Evolutionary conservation across 2,888 invertebrate species (phyloP), one percentile per base, ranked within the genome.

Genomic region (Eupithecia pulchellata): DNA sequence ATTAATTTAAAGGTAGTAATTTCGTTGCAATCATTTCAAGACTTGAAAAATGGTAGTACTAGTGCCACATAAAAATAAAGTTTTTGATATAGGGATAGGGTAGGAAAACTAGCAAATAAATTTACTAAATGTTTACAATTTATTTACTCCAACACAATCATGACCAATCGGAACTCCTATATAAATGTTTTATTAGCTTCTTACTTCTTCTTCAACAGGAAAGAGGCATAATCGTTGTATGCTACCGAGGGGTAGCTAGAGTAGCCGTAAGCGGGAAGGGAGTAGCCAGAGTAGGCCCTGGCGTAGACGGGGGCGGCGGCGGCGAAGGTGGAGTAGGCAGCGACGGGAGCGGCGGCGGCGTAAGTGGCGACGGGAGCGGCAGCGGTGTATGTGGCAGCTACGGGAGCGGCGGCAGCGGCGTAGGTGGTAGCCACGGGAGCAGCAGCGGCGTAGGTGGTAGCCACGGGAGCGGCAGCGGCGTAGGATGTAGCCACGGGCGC

Each of bases 321-420:
- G 30, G 85, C 79, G 47, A 86, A 85, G 76, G 27, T 89, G 47
- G 84, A 82, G 83, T 89, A 90, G 9, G 89, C 4, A 17, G 89
- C 84, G 79, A 86, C 84, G 36, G 86, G 85, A 8, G 85, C 75
- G 1, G 13, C 88, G 77, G 79, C 85, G 82, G 70, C 39, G 63
- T 70, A 71, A 27, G 60, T 64, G 52, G 71, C 34, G n/a, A 47
- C 62, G 27, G 34, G 34, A 27, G 70, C 47, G 27, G 69, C 66
- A 42, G 70, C 58, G 66, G 57, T 30, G 62, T 60, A 64, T n/a
- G n/a, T n/a, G 61, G 55, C 34, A 3, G 89, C 85, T 78, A 86
- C 84, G 39, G 86, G 85, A 8, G 85, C 75, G 17, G 71, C 58
- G 27, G 70, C 61, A 42, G 66, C 57, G 66, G 61, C 52, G 64